Evolutionary conservation across 2,797 vertebrate species (phyloP).

Genomic region (Natrix natrix): DNA sequence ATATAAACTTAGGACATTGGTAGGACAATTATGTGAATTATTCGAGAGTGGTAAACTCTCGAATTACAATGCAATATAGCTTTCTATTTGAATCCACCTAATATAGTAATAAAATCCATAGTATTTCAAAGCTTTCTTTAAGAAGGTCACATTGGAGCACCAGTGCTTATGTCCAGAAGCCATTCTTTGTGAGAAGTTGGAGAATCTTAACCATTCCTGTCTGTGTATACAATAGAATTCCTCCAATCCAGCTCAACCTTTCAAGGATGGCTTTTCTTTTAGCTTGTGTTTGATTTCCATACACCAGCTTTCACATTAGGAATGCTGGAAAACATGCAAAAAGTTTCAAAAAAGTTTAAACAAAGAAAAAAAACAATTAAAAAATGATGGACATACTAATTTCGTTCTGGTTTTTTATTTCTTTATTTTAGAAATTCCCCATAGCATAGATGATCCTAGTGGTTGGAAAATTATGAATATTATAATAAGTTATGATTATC

Average conservation of each 20-base stretch:
- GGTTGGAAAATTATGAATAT: neutral
- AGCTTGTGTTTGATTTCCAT: neutral
- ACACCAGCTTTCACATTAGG: neutral
- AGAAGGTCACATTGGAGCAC: neutral
- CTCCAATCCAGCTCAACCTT: neutral
- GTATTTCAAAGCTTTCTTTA: neutral
- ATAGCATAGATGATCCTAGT: neutral
- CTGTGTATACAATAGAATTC: neutral
- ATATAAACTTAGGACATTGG: neutral
- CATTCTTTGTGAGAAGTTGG: neutral
- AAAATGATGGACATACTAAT: neutral
- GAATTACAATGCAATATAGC: neutral
- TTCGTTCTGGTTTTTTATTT: neutral
- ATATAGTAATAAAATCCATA: neutral
- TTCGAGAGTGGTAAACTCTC: neutral
- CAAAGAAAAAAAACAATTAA: neutral
- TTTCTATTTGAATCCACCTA: neutral
- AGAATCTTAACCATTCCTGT: neutral
- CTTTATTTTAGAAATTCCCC: neutral
- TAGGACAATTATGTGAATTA: neutral
- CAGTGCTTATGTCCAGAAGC: neutral
- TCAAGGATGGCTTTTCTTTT: neutral
- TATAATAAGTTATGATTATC: neutral
- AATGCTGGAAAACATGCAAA: neutral
- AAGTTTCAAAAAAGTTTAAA: neutral